phyloP scores from a whole-genome alignment of 2,888 invertebrate species.

The Cinara cedri region DNA sequence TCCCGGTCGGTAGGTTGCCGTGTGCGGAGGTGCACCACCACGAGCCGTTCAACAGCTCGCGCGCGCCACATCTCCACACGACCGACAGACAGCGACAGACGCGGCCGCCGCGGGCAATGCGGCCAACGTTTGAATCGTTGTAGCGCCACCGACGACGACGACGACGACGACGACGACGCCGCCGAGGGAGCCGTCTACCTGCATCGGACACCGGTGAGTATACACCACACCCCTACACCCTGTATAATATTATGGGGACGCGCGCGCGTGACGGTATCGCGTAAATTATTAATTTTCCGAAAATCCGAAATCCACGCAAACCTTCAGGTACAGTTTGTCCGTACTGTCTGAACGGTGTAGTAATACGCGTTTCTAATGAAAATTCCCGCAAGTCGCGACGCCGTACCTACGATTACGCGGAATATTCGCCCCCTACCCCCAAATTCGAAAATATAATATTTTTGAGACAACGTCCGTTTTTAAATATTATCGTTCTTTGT shows the following conservation, averaged over 20 bases:
- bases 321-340: too few species aligned
- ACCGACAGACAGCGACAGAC: conserved; percentile 48
- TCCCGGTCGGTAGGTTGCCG: conserved; percentile 29
- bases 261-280: neutral
- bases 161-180: neutral
- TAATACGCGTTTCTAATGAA: too few species aligned
- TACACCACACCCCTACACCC: neutral
- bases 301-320: too few species aligned
- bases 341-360: too few species aligned
- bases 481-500: too few species aligned
- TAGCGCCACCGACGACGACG: neutral
- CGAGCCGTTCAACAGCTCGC: conserved; percentile 25
- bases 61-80: conserved; percentile 37
- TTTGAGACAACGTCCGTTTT: too few species aligned
- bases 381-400: too few species aligned
- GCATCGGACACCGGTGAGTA: conserved; percentile 17
- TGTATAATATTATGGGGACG: neutral
- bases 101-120: conserved; percentile 20
- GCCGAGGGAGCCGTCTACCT: neutral
- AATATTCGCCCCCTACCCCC: too few species aligned
- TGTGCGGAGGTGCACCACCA: conserved; percentile 7
- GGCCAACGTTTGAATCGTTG: conserved; percentile 14
- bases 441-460: too few species aligned
- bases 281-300: neutral
- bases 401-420: too few species aligned